These are phyloP conservation scores for Sebastes fasciatus DNA, from an alignment of 2,113 vertebrate species.

Conservation along the genomic window DNA sequence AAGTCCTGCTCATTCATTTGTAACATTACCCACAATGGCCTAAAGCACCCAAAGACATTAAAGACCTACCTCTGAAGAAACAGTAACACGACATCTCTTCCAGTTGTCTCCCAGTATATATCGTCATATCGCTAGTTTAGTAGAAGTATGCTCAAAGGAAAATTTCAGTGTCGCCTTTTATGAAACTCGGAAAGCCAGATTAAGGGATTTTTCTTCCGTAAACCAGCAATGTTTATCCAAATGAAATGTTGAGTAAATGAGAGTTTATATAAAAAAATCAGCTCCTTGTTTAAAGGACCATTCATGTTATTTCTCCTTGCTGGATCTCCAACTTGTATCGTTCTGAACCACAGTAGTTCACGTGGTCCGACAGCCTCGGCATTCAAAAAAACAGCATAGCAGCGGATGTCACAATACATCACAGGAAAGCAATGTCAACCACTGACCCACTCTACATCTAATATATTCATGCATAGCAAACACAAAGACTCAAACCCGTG, in stretches of 20 bases:
- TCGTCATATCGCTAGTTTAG: background rate
- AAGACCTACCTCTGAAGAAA: constrained; percentile 11
- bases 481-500: constrained; percentile 64
- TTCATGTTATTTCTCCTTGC: background rate
- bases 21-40: constrained; percentile 12
- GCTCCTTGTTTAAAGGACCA: background rate
- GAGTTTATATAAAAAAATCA: constrained; percentile 16
- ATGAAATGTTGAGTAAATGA: constrained; percentile 7
- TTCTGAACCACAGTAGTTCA: constrained; percentile 34
- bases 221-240: constrained; percentile 9
- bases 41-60: background rate
- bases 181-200: constrained; percentile 14
- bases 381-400: constrained; percentile 27
- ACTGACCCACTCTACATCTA: constrained; percentile 68
- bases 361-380: constrained; percentile 11
- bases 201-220: constrained; percentile 15
- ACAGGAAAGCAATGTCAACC: constrained; percentile 77
- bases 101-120: background rate
- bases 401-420: constrained; percentile 77
- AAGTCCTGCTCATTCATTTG: constrained; percentile 35
- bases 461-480: constrained; percentile 83
- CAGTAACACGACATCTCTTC: background rate
- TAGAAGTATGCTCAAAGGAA: background rate
- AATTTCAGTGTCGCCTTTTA: constrained; percentile 6
- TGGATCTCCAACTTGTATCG: constrained; percentile 10